Evolutionary conservation across 2,888 invertebrate genomes (phyloP).

Genomic region (Mythimna albipuncta): DNA sequence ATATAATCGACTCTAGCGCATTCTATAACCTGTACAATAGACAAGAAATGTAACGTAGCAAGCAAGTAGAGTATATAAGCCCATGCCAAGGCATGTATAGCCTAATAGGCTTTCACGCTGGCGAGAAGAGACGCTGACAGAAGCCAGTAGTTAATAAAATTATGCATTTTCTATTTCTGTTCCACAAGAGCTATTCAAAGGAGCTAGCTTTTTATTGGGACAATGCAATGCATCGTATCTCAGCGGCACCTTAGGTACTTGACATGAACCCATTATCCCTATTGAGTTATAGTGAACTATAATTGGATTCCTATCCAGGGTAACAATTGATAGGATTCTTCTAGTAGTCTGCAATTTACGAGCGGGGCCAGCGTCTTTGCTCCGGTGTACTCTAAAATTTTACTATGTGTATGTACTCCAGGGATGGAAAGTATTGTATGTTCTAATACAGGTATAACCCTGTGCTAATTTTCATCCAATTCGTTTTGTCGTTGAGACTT

Average conservation of each 20-base stretch:
- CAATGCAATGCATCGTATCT: slow-evolving; percentile 60
- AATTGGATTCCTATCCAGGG: slow-evolving; percentile 60
- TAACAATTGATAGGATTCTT: slow-evolving; percentile 46
- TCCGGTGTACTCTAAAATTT: not conserved
- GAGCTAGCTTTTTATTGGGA: slow-evolving; percentile 47
- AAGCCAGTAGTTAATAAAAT: slow-evolving; percentile 3
- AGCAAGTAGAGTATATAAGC: too few relatives aligned
- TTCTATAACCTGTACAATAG: too few relatives aligned
- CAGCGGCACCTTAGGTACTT: slow-evolving; percentile 35
- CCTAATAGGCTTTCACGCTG: too few relatives aligned
- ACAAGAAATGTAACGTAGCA: too few relatives aligned
- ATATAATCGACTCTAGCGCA: too few relatives aligned
- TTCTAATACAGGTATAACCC: not conserved
- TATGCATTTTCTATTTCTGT: slow-evolving; percentile 28
- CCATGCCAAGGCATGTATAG: too few relatives aligned
- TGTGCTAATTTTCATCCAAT: not conserved
- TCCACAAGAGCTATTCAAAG: slow-evolving; percentile 31
- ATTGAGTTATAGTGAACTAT: slow-evolving; percentile 60
- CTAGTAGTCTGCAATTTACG: not conserved
- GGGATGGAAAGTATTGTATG: not conserved
- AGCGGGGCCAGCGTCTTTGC: not conserved
- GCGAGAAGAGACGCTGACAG: too few relatives aligned
- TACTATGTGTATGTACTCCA: not conserved
- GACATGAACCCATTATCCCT: slow-evolving; percentile 56
- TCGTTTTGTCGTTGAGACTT: not conserved